Evolutionary conservation across 2,888 invertebrate species (phyloP), one percentile per base, ranked within the genome.

Genomic region (Harpalus rubripes): DNA sequence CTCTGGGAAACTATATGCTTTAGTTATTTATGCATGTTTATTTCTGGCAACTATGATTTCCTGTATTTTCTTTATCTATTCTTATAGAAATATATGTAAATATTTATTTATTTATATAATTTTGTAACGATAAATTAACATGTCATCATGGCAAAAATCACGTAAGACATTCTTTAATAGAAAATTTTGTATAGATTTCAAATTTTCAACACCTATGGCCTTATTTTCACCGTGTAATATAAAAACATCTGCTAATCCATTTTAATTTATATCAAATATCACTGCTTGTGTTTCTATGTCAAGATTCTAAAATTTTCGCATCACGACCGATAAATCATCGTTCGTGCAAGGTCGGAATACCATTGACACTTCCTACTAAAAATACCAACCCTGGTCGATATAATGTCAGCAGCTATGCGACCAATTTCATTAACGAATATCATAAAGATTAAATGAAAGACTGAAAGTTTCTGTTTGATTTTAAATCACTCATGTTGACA

Each of bases 361-460:
- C 63, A 63, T 63, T 63, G 63, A 63, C 63, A 18, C 16, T 63
- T 26, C 63, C 18, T 15, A 63, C 63, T 63, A 63, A 63, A 63
- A 63, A 63, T 63, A 63, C 63, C 18, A 18, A 12, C 22, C 5
- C 7, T 22, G 63, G 63, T 63, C 63, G 63, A 63, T 63, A 63
- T 63, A 6, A 12, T 52, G 63, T 22, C 63, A 22, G 26, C 63
- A 10, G 26, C 63, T 63, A 63, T 63, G 63, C 63, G 63, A 18
- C 63, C 63, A 22, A 22, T 63, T 63, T 63, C 63, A 63, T 26
- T 63, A 63, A 7, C 0, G 12, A 12, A 52, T 52, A 52, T 52
- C 44, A 12, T 52, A 52, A 8, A 52, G 12, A 52, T 52, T 12
- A 12, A 12, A 1, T 6, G 44, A 44, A 2, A 52, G 2, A 52